Percentiles rank a stretch among this genome's conserved stretches.
These are phyloP conservation scores for Hystrix brachyura DNA, from an alignment of 2,113 vertebrate genomes.

Conservation along the genomic window DNA sequence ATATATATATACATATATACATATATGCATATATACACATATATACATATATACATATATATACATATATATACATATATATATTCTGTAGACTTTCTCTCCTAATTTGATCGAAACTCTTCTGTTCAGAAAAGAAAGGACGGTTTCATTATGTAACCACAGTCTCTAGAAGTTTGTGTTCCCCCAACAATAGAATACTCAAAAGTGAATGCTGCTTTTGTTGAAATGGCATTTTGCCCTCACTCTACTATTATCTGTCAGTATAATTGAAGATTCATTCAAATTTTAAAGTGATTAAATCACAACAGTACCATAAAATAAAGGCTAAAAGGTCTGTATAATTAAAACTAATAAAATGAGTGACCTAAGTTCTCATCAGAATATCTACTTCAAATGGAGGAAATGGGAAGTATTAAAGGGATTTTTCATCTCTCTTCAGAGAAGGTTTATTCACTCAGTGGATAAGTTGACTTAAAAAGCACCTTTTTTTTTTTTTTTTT, in stretches of 20 bases:
- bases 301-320: background rate
- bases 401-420: background rate
- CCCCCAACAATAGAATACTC: background rate
- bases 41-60: too few relatives aligned
- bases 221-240: background rate
- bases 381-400: background rate
- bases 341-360: constrained; percentile 49
- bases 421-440: background rate
- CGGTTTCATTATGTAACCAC: background rate
- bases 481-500: background rate
- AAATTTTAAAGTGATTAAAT: constrained; percentile 42
- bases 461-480: background rate
- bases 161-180: background rate
- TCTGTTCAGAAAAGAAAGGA: constrained; percentile 7
- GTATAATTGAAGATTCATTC: constrained; percentile 10
- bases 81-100: background rate
- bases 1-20: too few relatives aligned
- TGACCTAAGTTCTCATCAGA: background rate
- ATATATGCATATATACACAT: too few relatives aligned
- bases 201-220: background rate
- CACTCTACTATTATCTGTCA: background rate
- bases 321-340: background rate
- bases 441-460: constrained; percentile 8
- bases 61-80: background rate
- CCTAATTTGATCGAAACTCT: background rate